Evolutionary conservation across 2,113 vertebrate species (phyloP), one percentile per base, ranked within the genome.

Genomic region (Amphiprion percula): DNA sequence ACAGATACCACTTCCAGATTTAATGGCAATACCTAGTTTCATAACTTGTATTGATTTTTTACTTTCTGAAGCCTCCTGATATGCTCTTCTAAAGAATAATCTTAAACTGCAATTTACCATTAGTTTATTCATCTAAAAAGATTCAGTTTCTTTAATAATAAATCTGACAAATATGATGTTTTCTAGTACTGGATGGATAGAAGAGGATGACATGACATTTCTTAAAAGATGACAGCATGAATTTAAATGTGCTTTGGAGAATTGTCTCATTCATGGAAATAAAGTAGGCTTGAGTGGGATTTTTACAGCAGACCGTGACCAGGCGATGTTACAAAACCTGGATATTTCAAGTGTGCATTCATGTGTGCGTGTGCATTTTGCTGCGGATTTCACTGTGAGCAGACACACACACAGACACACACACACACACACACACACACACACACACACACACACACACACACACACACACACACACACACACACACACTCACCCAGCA

Each of bases 261-360:
- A 46, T 52, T 49, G 14, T 65, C 47, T 59, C 23, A 69, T 80
- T 80, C 69, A 54, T 64, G 33, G 33, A 82, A 64, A 59, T 62
- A n/a, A 76, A 76, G 15, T 15, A 24, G 65, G 50, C 26, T 26
- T 28, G 17, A 39, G 33, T 41, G n/a, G 61, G 59, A 68, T 58
- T 58, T 77, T 80, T 70, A 54, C 59, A 46, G 44, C 49, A 60
- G 53, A 61, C 33, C 60, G 19, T 59, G 37, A 55, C 17, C 11
- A 47, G 44, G 28, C 4, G n/a, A 12, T 17, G 17, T 33, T 64
- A 53, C 23, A 60, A 65, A 81, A 79, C 33, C 44, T 58, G 37
- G 2, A 80, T 26, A 7, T 14, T 1, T 74, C 1, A 24, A 59
- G 5, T 50, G 28, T 64, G 21, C 39, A 44, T 61, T 10, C 49